Percentiles rank a stretch among this genome's conserved stretches.
These are phyloP conservation scores for Actenoides lindsayi DNA, from an alignment of 2,113 vertebrate genomes.

Conservation along the genomic window DNA sequence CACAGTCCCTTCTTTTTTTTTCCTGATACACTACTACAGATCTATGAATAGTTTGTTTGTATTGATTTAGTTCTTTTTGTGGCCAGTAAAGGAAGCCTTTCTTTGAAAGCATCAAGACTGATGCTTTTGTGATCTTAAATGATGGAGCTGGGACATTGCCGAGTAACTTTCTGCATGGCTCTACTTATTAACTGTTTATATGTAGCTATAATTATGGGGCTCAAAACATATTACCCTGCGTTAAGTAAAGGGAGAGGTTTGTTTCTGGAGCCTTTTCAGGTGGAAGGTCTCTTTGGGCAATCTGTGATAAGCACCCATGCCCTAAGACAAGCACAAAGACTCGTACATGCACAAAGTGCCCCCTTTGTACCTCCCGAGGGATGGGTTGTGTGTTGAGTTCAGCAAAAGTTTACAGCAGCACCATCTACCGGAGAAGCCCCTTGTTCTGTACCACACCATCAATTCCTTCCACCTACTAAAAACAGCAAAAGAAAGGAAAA, in stretches of 20 bases:
- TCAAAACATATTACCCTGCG: not conserved
- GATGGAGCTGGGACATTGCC: not conserved
- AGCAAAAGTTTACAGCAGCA: constrained; percentile 47
- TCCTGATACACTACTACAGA: not conserved
- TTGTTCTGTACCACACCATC: not conserved
- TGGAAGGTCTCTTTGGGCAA: not conserved
- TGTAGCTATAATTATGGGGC: not conserved
- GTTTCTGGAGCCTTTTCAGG: not conserved
- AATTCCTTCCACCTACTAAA: rapidly evolving
- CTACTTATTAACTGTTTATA: not conserved
- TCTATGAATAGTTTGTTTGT: not conserved
- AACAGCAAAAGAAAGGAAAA: not conserved
- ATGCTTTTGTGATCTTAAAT: not conserved
- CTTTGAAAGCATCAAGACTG: not conserved
- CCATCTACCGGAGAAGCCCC: constrained; percentile 52
- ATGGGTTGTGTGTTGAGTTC: rapidly evolving
- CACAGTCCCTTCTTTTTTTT: not conserved
- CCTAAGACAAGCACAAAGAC: not conserved
- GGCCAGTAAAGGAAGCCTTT: not conserved
- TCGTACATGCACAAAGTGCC: rapidly evolving
- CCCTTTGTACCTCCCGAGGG: rapidly evolving
- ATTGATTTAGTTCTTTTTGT: not conserved
- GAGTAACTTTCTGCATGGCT: not conserved
- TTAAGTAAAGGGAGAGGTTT: not conserved
- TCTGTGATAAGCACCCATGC: not conserved